These are phyloP conservation scores for Galemys pyrenaicus DNA, from an alignment of 2,113 vertebrate species.

Conservation along the genomic window DNA sequence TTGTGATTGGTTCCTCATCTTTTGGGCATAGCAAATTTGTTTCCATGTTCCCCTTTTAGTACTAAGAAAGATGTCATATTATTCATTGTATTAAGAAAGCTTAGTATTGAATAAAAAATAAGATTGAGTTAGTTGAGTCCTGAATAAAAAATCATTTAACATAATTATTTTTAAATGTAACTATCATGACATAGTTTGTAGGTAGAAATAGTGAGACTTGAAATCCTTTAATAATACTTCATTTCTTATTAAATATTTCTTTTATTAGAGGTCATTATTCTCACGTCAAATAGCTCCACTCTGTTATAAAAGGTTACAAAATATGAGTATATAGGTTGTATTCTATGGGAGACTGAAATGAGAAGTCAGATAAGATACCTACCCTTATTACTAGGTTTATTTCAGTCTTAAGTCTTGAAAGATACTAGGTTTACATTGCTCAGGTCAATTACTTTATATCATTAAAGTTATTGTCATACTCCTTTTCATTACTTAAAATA, in stretches of 20 bases:
- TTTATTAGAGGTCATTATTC: slow-evolving; percentile 19
- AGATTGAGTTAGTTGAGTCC: background rate
- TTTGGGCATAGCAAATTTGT: slow-evolving; percentile 50
- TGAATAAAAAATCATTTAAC: background rate
- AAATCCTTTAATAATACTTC: slow-evolving; percentile 6
- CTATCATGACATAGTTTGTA: slow-evolving; percentile 26
- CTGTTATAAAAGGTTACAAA: slow-evolving; percentile 10
- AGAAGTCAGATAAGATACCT: background rate
- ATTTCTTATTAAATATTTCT: background rate
- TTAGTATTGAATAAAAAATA: background rate
- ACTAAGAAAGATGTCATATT: background rate
- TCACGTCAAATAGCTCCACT: slow-evolving; percentile 27
- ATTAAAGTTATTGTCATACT: background rate
- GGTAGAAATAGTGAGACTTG: background rate
- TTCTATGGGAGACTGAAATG: background rate
- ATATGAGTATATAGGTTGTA: background rate
- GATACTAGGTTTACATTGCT: background rate
- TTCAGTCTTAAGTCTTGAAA: slow-evolving; percentile 27
- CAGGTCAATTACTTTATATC: background rate
- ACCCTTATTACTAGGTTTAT: background rate
- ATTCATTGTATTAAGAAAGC: background rate
- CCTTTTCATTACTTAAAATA: slow-evolving; percentile 20
- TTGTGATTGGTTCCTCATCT: slow-evolving; percentile 79
- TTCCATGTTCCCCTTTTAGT: background rate
- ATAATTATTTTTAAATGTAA: slow-evolving; percentile 41